Evolutionary conservation across 2,888 invertebrate genomes (phyloP).

Genomic region (Drosophila planitibia): DNA sequence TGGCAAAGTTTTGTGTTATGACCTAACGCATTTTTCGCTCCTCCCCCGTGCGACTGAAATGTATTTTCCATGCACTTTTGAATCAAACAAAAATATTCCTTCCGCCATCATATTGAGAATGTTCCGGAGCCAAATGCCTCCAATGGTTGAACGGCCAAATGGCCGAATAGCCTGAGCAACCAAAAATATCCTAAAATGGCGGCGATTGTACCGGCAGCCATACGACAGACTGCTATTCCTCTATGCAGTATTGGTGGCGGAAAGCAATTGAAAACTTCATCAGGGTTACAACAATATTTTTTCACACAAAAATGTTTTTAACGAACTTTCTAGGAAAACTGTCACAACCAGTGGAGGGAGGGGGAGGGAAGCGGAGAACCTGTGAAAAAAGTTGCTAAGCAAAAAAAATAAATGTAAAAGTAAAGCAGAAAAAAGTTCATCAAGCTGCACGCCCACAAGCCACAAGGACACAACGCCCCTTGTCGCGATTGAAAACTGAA

Average conservation of each 20-base stretch:
- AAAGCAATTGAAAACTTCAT: constrained; percentile 81
- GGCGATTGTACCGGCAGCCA: not conserved
- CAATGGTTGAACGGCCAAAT: constrained; percentile 4
- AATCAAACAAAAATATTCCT: constrained; percentile 76
- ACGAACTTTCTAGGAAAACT: constrained; percentile 70
- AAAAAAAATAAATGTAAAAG: constrained; percentile 1
- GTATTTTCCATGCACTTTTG: constrained; percentile 71
- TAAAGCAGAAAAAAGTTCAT: constrained; percentile 28
- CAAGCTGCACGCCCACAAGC: constrained; percentile 61
- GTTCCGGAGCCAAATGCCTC: constrained; percentile 9
- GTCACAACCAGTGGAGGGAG: constrained; percentile 17
- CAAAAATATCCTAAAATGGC: not conserved
- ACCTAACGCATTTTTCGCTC: constrained; percentile 19
- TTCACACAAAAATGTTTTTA: constrained; percentile 78
- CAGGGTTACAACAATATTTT: constrained; percentile 80
- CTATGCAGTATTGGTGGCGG: constrained; percentile 37
- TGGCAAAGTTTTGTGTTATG: constrained; percentile 59
- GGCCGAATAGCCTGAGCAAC: not conserved
- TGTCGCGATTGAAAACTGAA: constrained; percentile 68
- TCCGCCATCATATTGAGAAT: constrained; percentile 45
- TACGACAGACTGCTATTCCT: not conserved
- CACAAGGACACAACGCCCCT: constrained; percentile 50
- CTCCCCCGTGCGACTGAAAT: constrained; percentile 54
- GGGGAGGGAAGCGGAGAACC: not conserved
- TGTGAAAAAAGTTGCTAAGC: constrained; percentile 28